Evolutionary conservation across 2,113 vertebrate species (phyloP).

Genomic region (Lethenteron camtschaticum): DNA sequence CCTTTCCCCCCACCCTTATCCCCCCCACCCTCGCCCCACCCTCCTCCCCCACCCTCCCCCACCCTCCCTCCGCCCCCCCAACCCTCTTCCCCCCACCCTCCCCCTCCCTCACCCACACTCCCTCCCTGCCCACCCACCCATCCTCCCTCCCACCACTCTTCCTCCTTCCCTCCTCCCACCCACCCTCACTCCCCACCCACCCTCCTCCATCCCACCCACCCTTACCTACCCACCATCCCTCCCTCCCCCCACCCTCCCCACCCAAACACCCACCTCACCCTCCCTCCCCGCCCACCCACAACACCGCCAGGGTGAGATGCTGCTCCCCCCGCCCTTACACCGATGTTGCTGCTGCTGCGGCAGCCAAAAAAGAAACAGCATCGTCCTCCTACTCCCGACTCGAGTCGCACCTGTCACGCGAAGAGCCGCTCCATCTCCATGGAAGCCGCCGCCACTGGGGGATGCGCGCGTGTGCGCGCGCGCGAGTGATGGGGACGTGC

Average conservation of each 20-base stretch:
- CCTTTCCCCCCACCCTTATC: not conserved
- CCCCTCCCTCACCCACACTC: not conserved
- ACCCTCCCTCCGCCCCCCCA: not conserved
- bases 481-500: too few species aligned
- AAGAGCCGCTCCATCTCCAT: too few species aligned
- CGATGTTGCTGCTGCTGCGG: too few species aligned
- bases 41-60: not conserved
- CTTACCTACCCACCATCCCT: not conserved
- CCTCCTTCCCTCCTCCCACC: not conserved
- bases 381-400: too few species aligned
- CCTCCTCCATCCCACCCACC: not conserved
- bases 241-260: not conserved
- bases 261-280: not conserved
- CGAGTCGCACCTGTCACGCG: too few species aligned
- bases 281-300: not conserved
- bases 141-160: not conserved
- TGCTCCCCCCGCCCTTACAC: too few species aligned
- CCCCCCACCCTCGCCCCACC: too few species aligned
- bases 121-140: not conserved
- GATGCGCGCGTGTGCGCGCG: too few species aligned
- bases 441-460: too few species aligned
- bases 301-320: too few species aligned
- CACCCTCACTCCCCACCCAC: not conserved
- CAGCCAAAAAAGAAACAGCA: too few species aligned
- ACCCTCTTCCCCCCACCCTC: not conserved